Evolutionary conservation across 1,140 invertebrate genomes (phyloP).

Genomic region (Trachelipus rathkii): DNA sequence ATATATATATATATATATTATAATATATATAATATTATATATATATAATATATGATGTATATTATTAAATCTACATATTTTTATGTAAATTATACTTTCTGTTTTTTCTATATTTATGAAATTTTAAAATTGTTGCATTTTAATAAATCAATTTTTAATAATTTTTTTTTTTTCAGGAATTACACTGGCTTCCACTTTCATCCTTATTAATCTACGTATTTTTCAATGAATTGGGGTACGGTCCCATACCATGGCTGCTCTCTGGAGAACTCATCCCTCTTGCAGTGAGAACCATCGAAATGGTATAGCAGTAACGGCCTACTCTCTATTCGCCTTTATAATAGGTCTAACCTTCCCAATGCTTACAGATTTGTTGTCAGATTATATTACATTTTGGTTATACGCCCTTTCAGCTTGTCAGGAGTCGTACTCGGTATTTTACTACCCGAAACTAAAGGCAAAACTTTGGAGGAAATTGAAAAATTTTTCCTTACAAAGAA

Average conservation of each 20-base stretch:
- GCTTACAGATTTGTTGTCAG: conserved; percentile 40
- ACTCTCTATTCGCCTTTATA: conserved; percentile 51
- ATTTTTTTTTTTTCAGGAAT: conserved; percentile 16
- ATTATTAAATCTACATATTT: too few relatives aligned
- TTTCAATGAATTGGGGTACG: conserved; percentile 61
- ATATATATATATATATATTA: too few relatives aligned
- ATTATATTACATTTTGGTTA: conserved; percentile 46
- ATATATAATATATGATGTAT: too few relatives aligned
- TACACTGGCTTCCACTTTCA: conserved; percentile 57
- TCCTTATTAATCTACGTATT: conserved; percentile 59
- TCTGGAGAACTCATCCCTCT: conserved; percentile 54
- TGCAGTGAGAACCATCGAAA: conserved; percentile 50
- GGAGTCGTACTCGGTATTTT: conserved; percentile 51
- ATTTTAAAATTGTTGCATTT: too few relatives aligned
- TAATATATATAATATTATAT: too few relatives aligned
- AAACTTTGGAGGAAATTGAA: conserved; percentile 54
- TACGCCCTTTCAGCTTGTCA: conserved; percentile 45
- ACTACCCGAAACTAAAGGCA: conserved; percentile 57
- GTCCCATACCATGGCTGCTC: conserved; percentile 69
- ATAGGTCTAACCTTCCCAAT: conserved; percentile 53
- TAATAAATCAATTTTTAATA: too few relatives aligned
- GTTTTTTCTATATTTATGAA: too few relatives aligned
- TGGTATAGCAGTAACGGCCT: conserved; percentile 50
- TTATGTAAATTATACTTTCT: too few relatives aligned
- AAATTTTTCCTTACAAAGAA: conserved; percentile 38